A percentile compares a stretch with the other conserved stretches of the same genome.
These are phyloP conservation scores for Sylvilagus floridanus DNA, from an alignment of 2,797 vertebrate genomes.

Conservation along the genomic window DNA sequence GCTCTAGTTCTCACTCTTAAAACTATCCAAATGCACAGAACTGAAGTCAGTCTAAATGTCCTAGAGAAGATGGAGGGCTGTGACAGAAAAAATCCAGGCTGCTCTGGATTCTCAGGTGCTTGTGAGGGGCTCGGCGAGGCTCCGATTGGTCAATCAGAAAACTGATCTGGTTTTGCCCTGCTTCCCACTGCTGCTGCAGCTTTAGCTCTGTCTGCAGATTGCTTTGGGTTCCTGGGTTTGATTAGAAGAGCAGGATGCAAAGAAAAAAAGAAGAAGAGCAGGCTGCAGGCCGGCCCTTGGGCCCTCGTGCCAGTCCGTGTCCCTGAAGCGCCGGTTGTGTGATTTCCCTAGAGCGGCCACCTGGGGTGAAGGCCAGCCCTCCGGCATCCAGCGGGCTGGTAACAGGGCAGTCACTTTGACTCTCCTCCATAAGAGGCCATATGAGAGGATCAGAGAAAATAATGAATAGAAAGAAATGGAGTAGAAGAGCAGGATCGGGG, in stretches of 20 bases:
- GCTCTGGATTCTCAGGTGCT: background rate
- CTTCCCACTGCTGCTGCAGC: rapidly evolving
- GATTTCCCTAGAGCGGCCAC: too few relatives aligned
- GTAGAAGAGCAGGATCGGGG: too few relatives aligned
- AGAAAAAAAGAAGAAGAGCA: too few relatives aligned
- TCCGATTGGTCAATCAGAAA: background rate
- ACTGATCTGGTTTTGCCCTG: background rate
- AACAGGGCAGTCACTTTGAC: too few relatives aligned
- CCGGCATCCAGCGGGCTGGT: too few relatives aligned
- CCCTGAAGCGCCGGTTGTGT: too few relatives aligned
- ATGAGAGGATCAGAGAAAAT: too few relatives aligned
- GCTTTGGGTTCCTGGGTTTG: background rate
- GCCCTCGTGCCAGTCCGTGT: too few relatives aligned
- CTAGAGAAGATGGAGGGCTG: background rate
- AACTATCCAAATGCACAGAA: background rate
- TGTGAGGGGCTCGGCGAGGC: background rate
- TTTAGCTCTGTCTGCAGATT: background rate
- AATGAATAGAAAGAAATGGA: too few relatives aligned
- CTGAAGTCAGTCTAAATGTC: background rate
- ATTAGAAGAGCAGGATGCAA: background rate
- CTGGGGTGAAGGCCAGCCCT: too few relatives aligned
- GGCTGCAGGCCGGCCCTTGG: too few relatives aligned
- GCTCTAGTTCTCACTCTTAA: background rate
- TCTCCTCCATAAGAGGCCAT: too few relatives aligned
- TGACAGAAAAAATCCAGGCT: background rate